Evolutionary conservation across 2,113 vertebrate genomes (phyloP), one percentile per base, ranked within the genome.

Genomic region (Patagioenas fasciata): DNA sequence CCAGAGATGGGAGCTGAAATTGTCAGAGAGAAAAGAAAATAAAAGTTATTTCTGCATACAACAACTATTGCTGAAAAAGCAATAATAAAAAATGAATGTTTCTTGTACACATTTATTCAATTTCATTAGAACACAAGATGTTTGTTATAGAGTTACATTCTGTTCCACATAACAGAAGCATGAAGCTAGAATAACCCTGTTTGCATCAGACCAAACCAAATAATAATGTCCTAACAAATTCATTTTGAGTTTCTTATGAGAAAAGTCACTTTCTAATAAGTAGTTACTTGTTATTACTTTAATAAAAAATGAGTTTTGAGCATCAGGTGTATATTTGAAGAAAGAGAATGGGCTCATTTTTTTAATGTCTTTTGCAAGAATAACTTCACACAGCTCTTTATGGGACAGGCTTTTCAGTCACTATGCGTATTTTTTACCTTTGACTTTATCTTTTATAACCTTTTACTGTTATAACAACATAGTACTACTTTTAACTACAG

Each of bases 41-140:
- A 73, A 90, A 90, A 80, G 42, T 66, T 85, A 78, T 20, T 64
- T 26, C 85, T 78, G 56, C 56, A 51, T 73, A 77, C 74, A 67
- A 93, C 51, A 94, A 90, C n/a, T 60, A 47, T 6, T 58, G 38
- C 51, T 75, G 85, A 78, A 73, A 86, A 84, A 70, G 36, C 18
- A 87, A 69, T 89, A 95, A 88, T 23, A 80, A 75, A 88, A 95
- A 87, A 82, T 25, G 5, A 94, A 69, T 71, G 57, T 88, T 88
- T 90, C 64, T 80, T 42, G 60, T 94, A 66, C 61, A 66, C 69
- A 64, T 81, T 84, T 86, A 36, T 85, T 95, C 85, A 83, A 85
- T 92, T 94, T 42, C 57, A 88, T 86, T 78, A 91, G 26, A 93
- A 88, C 31, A 72, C 11, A 85, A 82, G 61, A 57, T 73, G 23